phyloP scores from a whole-genome alignment of 1,140 invertebrate species.

The Dinoponera quadriceps region DNA sequence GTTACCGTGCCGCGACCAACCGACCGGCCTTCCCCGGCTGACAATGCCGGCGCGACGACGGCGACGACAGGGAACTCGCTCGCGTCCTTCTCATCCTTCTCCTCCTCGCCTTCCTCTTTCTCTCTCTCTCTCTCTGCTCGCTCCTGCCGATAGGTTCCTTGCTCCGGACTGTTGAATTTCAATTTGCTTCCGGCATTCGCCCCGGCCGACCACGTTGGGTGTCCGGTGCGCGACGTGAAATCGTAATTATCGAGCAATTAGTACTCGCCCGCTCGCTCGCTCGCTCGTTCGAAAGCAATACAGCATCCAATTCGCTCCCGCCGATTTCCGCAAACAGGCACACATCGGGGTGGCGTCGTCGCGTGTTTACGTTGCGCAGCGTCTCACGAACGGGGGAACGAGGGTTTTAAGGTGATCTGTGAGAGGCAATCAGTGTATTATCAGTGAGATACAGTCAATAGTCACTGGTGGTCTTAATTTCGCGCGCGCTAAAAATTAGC shows the following conservation, averaged over 20 bases:
- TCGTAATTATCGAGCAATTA: conserved; percentile 69
- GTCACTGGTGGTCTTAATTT: too few species aligned
- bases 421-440: too few species aligned
- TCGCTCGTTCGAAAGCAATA: conserved; percentile 21
- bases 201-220: neutral
- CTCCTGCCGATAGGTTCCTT: conserved; percentile 39
- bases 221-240: conserved; percentile 64
- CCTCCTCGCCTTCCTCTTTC: too few species aligned
- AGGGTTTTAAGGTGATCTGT: too few species aligned
- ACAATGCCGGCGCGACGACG: conserved; percentile 26
- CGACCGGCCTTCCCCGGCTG: conserved; percentile 2
- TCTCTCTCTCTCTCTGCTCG: neutral
- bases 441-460: too few species aligned
- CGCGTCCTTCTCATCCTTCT: too few species aligned
- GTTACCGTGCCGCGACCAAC: neutral
- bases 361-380: neutral
- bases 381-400: too few species aligned
- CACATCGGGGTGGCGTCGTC: too few species aligned
- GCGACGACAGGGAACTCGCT: neutral
- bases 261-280: neutral
- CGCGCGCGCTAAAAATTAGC: too few species aligned
- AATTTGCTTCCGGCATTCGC: conserved; percentile 63
- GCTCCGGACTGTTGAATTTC: conserved; percentile 66
- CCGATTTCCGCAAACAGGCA: conserved; percentile 10
- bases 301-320: conserved; percentile 33